Evolutionary conservation across 1,140 invertebrate genomes (phyloP).

Genomic region (Melitaea cinxia): DNA sequence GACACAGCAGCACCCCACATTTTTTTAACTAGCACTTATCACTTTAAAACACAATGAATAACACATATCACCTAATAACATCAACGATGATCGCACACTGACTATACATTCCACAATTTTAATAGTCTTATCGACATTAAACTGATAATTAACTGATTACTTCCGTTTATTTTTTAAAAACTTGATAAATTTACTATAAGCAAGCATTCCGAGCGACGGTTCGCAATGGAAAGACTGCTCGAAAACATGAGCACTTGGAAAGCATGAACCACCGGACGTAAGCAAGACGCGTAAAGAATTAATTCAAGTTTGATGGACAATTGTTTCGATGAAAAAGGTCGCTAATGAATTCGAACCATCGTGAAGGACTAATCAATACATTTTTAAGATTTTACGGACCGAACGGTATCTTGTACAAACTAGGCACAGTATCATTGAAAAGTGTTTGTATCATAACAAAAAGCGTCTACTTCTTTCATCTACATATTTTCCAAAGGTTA

Average conservation of each 20-base stretch:
- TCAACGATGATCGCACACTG: slow-evolving; percentile 57
- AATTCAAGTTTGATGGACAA: slow-evolving; percentile 73
- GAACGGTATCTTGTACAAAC: slow-evolving; percentile 16
- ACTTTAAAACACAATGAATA: slow-evolving; percentile 56
- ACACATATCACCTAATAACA: slow-evolving; percentile 70
- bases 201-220: slow-evolving; percentile 65
- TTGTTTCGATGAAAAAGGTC: slow-evolving; percentile 68
- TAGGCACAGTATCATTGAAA: neutral
- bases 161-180: slow-evolving; percentile 56
- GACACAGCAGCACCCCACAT: slow-evolving; percentile 81
- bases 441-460: neutral
- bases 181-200: slow-evolving; percentile 58
- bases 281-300: slow-evolving; percentile 72
- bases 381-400: slow-evolving; percentile 12
- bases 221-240: slow-evolving; percentile 71
- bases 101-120: slow-evolving; percentile 51
- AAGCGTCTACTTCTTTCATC: neutral
- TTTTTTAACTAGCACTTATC: slow-evolving; percentile 47
- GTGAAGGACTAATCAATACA: slow-evolving; percentile 23
- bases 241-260: slow-evolving; percentile 66
- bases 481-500: neutral
- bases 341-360: slow-evolving; percentile 49
- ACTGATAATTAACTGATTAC: slow-evolving; percentile 64
- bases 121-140: slow-evolving; percentile 57
- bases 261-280: slow-evolving; percentile 74